These are phyloP conservation scores for Trematomus loennbergii DNA, from an alignment of 2,113 vertebrate genomes.

Conservation along the genomic window DNA sequence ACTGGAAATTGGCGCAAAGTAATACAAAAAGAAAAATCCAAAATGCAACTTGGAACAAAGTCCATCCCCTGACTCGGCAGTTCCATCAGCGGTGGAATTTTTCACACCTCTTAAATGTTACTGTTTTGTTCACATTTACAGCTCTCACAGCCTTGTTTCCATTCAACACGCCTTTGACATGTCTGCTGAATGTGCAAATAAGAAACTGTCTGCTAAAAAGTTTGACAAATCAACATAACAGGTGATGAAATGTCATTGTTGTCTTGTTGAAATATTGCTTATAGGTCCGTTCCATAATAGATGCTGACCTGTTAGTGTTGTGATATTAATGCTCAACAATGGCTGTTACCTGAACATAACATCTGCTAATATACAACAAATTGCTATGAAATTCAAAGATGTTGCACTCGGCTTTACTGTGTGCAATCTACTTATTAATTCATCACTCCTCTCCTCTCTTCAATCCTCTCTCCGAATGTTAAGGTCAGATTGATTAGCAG, in stretches of 20 bases:
- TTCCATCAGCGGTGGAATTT: too few species aligned
- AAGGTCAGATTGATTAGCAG: slow-evolving; percentile 23
- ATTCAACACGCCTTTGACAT: too few species aligned
- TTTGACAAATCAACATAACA: background rate
- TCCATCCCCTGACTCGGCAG: too few species aligned
- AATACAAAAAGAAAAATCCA: background rate
- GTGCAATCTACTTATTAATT: slow-evolving; percentile 3
- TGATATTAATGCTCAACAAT: background rate
- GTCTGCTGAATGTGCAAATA: background rate
- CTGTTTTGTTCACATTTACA: too few species aligned
- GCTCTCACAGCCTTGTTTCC: too few species aligned
- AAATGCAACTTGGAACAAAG: background rate
- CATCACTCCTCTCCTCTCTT: background rate
- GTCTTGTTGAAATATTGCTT: background rate
- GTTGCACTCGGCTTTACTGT: background rate
- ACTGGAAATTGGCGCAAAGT: background rate
- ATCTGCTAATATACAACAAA: background rate
- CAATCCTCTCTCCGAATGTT: background rate
- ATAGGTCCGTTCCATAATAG: background rate
- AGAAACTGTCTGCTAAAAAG: background rate
- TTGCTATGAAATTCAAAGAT: background rate
- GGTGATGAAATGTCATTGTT: background rate
- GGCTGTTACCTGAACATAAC: background rate
- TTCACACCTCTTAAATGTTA: too few species aligned
- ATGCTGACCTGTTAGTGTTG: background rate